A percentile compares a stretch with the other conserved stretches of the same genome.
Evolutionary conservation across 2,797 vertebrate species (phyloP).

Genomic region (Amphiprion clarkii): DNA sequence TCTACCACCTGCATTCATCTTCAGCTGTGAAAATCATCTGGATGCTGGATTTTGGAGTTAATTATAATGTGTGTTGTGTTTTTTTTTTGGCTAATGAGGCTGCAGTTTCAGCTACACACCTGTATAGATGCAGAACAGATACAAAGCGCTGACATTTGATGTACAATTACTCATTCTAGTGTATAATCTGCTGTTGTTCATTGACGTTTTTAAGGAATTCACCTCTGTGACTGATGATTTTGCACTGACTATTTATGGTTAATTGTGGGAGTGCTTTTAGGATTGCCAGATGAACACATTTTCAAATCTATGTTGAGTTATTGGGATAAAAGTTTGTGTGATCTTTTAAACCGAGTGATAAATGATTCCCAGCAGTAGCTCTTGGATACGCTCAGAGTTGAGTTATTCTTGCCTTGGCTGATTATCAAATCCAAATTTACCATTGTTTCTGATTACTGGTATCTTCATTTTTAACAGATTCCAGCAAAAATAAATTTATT

Average conservation of each 20-base stretch:
- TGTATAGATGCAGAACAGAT: not conserved
- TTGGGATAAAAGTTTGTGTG: not conserved
- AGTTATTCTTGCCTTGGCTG: too few species aligned
- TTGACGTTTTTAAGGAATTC: too few species aligned
- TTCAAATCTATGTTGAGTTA: not conserved
- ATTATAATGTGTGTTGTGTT: not conserved
- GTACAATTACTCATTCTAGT: too few species aligned
- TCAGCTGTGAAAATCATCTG: not conserved
- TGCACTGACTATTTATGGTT: too few species aligned
- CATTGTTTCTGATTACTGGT: too few species aligned
- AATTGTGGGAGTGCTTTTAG: not conserved
- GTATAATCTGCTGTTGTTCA: too few species aligned
- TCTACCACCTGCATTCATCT: not conserved
- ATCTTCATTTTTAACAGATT: too few species aligned
- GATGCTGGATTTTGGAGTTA: not conserved
- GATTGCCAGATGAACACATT: not conserved
- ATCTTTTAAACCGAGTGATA: not conserved
- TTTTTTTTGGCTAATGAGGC: not conserved
- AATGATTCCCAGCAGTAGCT: not conserved
- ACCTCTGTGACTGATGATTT: too few species aligned
- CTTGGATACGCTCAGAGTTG: not conserved
- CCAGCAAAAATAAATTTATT: too few species aligned
- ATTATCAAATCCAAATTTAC: too few species aligned
- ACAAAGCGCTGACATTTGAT: not conserved
- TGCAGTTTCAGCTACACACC: not conserved